Conservation (phyloP, 92 coral and sea anemone genomes). For the Bergia sp. region DNA sequence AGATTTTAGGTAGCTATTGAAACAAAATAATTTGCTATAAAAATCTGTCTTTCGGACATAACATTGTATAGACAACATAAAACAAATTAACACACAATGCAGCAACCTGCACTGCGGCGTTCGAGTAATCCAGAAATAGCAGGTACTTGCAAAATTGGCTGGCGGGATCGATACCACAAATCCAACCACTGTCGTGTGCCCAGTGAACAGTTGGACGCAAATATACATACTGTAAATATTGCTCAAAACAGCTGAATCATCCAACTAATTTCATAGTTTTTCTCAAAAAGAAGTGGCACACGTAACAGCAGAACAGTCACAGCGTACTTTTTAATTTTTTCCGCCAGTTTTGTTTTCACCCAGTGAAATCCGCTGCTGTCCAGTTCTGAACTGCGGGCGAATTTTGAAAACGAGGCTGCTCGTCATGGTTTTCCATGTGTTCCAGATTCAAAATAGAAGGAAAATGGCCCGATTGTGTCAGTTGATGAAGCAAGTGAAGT, state of each 20-base stretch:
- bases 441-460: background rate
- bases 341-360: constrained; percentile 13
- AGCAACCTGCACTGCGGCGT: background rate
- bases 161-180: no score
- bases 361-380: constrained; percentile 9
- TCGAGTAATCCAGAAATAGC: background rate
- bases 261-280: background rate
- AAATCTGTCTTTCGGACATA: background rate
- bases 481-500: background rate
- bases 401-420: constrained; percentile 22
- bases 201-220: background rate
- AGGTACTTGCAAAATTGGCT: constrained; percentile 3
- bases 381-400: constrained; percentile 8
- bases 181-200: background rate
- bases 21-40: background rate
- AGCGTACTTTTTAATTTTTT: background rate
- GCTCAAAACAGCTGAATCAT: background rate
- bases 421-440: background rate
- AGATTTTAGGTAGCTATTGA: background rate
- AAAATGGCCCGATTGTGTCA: constrained; percentile 5
- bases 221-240: no score
- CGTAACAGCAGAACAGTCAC: background rate
- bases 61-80: background rate
- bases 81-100: background rate
- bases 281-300: background rate